Evolutionary conservation across 2,797 vertebrate species (phyloP).

Genomic region (Oryzias dopingdopingensis): DNA sequence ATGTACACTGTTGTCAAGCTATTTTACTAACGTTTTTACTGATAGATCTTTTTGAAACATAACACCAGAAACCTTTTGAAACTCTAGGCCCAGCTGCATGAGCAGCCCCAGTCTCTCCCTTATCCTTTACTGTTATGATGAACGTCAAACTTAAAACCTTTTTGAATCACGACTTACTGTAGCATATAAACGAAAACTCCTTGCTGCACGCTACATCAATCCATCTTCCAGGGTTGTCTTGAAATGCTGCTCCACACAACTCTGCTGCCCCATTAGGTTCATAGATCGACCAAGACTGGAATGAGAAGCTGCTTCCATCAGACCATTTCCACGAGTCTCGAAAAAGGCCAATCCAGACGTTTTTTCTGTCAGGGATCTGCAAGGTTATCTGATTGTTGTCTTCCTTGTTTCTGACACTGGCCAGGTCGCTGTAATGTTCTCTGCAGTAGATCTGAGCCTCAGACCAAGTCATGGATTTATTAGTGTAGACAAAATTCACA

Average conservation of each 20-base stretch:
- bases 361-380: fast-evolving
- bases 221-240: neutral
- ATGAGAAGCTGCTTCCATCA: constrained; percentile 23
- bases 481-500: neutral
- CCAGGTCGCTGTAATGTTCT: constrained; percentile 41
- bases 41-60: no score
- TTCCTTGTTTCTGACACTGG: constrained; percentile 22
- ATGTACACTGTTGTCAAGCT: no score
- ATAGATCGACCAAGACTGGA: neutral
- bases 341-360: constrained; percentile 42
- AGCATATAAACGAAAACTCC: constrained; percentile 27
- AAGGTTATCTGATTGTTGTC: constrained; percentile 8
- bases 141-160: neutral
- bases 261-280: fast-evolving
- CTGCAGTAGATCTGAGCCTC: constrained; percentile 47
- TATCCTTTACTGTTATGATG: no score
- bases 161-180: constrained; percentile 5
- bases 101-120: no score
- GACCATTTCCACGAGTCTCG: constrained; percentile 43
- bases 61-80: no score
- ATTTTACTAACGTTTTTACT: no score
- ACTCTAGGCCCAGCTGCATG: no score
- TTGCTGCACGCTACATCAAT: neutral
- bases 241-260: neutral
- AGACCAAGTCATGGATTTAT: neutral